Base-by-base conservation (phyloP, 2,797 vertebrate species). In the Rhynchonycteris naso region DNA sequence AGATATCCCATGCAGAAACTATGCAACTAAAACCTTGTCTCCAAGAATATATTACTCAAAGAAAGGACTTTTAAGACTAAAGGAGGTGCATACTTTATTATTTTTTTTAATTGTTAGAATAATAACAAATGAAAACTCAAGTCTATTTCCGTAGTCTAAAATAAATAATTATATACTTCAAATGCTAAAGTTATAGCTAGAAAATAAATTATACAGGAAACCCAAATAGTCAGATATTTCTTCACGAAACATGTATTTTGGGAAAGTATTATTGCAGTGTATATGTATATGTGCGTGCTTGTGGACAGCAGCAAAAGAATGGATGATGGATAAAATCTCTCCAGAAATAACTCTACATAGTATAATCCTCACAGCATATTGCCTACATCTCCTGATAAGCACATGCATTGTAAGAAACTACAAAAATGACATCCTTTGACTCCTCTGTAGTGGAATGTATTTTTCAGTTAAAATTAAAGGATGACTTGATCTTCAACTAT, bases 201-300 rank as follows among this genome's bases (percentile, higher is more conserved):
- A 91, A 95, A 95, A 87, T 87, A 96, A 94, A 95, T 90, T 95
- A 90, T 50, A 91, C 61, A 94, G 35, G 24, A 94, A 84, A 87
- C 38, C 19, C 38, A 94, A 52, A 21, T 95, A 65, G 82, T 92
- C 86, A 93, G 61, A 90, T 93, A 84, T 80, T 88, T 95, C 22
- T 91, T 96, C 54, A 93, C 33, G 95, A 79, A 91, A n/a, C 72
- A 75, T 74, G 24, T 91, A 94, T 47, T 94, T 88, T 79, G 21
- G 50, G 69, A 92, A 92, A 47, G n/a, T 92, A 63, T 96, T 84
- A 84, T 18, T 63, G 12, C 14, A 2, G 22, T 24, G 50, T 85
- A 28, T 69, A 65, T 58, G 52, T 84, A 18, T 80, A 4, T 76
- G 4, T 59, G 15, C 50, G 21, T 18, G 7, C 71, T 58, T 81